Base-by-base conservation (phyloP, 2,113 vertebrate species). In the Sterrhoptilus dennistouni region DNA sequence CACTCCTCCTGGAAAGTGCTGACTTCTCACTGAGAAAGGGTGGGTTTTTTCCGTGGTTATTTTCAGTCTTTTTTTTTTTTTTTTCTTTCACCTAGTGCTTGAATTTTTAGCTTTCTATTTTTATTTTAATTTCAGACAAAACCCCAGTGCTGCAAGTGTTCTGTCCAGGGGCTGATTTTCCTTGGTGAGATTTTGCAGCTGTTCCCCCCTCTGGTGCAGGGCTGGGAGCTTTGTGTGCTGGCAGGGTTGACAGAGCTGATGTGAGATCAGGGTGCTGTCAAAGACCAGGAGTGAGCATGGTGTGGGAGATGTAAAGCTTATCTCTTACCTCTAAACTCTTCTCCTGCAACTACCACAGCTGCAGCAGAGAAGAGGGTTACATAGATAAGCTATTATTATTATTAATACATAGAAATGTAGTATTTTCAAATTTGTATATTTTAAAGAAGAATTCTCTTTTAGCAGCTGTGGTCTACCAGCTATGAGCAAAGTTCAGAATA, bases 231-330 rank as follows among this genome's bases (percentile, higher is more conserved):
- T 50, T 14, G 4, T 27, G 2, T 17, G 21, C n/a, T 24, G 57
- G 35, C 0, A 0, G 20, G 10, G 24, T 33, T 75, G 89, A 16
- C 23, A 49, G 47, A 9, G 35, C 44, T 49, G 8, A 28, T 0
- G 2, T 54, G 15, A 36, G 45, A 61, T 60, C 66, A 40, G 68
- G 66, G 35, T 0, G 1, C 31, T 72, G 28, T 17, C 63, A 47
- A 47, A 81, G 42, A 75, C 28, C 56, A 59, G 47, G 7, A 54
- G 60, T 36, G 47, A 47, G 18, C 29, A 5, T 5, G 11, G 63
- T 50, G 54, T 66, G 64, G 61, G 66, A 66, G 65, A 61, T 40
- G 17, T 79, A 21, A 35, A 13, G 38, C 25, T 77, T 54, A 27
- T 6, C 19, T 36, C 42, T 33, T 9, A 45, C 44, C 19, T 20